Conservation (phyloP, 2,113 vertebrate species). For the Phycodurus eques region DNA sequence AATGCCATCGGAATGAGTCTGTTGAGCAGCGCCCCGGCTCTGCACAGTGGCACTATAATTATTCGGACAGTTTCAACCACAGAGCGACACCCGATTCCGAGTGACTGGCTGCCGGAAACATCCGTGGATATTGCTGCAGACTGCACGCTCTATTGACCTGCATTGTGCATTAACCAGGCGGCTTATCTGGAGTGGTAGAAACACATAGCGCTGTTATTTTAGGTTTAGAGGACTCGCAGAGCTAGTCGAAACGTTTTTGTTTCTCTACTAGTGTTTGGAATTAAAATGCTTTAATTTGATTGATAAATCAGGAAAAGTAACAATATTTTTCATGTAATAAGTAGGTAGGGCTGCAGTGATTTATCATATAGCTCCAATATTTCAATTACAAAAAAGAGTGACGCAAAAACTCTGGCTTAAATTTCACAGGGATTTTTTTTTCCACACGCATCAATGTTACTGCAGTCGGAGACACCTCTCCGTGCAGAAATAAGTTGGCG, state of each 20-base stretch:
- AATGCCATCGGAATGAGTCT: constrained; percentile 53
- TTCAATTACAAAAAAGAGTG: neutral
- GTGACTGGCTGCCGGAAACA: constrained; percentile 37
- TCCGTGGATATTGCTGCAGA: constrained; percentile 35
- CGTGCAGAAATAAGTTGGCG: neutral
- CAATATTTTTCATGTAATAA: neutral
- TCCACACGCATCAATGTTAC: neutral
- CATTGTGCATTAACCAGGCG: constrained; percentile 15
- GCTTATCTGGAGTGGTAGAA: constrained; percentile 17
- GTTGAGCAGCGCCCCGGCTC: constrained; percentile 35
- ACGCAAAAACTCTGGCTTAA: neutral
- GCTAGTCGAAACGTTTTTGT: neutral
- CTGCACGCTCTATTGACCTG: constrained; percentile 21
- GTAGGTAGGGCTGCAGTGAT: neutral
- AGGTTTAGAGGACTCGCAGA: neutral
- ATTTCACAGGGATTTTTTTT: neutral
- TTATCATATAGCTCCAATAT: neutral
- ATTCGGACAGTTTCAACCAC: constrained; percentile 56
- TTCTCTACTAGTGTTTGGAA: neutral
- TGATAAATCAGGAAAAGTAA: neutral
- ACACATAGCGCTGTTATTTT: constrained; percentile 9
- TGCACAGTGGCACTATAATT: constrained; percentile 60
- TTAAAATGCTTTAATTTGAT: neutral
- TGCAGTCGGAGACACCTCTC: neutral
- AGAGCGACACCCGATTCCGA: constrained; percentile 43